Evolutionary conservation across 2,113 vertebrate genomes (phyloP).

Genomic region (Gymnogyps californianus): DNA sequence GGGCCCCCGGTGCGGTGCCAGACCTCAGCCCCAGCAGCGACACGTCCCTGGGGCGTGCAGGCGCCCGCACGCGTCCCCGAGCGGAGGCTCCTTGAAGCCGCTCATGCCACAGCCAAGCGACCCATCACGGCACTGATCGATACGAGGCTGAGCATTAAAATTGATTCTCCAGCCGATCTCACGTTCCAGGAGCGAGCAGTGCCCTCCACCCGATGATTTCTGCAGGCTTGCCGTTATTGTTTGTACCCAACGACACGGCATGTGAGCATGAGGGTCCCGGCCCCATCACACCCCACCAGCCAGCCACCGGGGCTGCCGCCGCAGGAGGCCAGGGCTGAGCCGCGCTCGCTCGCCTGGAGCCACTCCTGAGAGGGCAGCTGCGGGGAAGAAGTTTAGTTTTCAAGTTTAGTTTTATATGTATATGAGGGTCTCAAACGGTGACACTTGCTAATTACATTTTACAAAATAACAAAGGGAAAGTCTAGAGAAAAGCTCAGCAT

Average conservation of each 20-base stretch:
- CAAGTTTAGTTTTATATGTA: not conserved
- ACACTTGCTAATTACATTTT: not conserved
- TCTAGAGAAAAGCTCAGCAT: not conserved
- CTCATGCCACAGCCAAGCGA: not conserved
- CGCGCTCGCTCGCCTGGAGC: not conserved
- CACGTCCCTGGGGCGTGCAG: rapidly evolving
- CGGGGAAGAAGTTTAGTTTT: not conserved
- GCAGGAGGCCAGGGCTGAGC: not conserved
- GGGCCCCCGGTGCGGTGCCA: rapidly evolving
- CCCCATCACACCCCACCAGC: no score
- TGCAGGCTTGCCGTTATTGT: rapidly evolving
- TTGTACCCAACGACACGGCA: rapidly evolving
- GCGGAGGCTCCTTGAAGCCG: not conserved
- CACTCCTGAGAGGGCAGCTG: not conserved
- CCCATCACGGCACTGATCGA: not conserved
- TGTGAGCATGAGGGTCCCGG: not conserved
- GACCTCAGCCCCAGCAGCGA: not conserved
- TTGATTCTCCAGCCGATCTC: not conserved
- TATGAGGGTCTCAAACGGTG: not conserved
- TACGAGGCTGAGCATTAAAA: not conserved
- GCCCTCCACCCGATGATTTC: not conserved
- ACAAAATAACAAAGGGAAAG: constrained; percentile 19
- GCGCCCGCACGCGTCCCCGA: rapidly evolving
- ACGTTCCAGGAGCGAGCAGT: rapidly evolving
- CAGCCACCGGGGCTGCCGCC: not conserved